Percentiles rank a stretch among this genome's conserved stretches.
Evolutionary conservation across 2,888 invertebrate species (phyloP).

Genomic region (Heteromurus nitidus): DNA sequence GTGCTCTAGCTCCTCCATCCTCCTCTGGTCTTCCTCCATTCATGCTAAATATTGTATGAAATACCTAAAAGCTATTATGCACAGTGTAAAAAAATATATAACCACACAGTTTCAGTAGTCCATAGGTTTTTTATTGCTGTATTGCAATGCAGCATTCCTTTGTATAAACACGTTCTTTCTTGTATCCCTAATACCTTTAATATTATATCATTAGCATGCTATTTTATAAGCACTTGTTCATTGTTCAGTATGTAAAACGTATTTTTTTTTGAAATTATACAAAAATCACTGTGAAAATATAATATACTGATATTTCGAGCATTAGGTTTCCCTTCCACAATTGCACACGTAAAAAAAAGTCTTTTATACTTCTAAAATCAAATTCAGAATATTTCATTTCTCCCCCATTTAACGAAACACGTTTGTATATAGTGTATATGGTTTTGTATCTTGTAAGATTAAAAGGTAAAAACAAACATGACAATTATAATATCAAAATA

Average conservation of each 20-base stretch:
- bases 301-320: not conserved
- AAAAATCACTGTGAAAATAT: not conserved
- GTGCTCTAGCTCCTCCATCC: no score
- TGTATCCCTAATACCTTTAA: not conserved
- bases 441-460: constrained; percentile 2
- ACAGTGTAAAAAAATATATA: constrained; percentile 14
- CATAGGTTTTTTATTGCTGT: constrained; percentile 38
- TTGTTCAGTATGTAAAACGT: constrained; percentile 3
- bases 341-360: not conserved
- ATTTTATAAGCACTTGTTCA: not conserved
- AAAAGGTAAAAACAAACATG: not conserved
- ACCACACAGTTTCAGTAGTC: constrained; percentile 14
- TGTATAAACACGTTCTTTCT: not conserved
- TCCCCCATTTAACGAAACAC: not conserved
- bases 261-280: constrained; percentile 2
- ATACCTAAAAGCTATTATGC: no score
- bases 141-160: not conserved
- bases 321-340: not conserved
- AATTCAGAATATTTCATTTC: not conserved
- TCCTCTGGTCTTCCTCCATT: no score
- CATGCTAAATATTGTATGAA: no score
- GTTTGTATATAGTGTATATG: not conserved
- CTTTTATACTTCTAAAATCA: not conserved
- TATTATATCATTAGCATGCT: constrained; percentile 1
- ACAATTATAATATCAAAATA: constrained; percentile 1